Evolutionary conservation across 2,888 invertebrate genomes (phyloP).

Genomic region (Chirona hameri): DNA sequence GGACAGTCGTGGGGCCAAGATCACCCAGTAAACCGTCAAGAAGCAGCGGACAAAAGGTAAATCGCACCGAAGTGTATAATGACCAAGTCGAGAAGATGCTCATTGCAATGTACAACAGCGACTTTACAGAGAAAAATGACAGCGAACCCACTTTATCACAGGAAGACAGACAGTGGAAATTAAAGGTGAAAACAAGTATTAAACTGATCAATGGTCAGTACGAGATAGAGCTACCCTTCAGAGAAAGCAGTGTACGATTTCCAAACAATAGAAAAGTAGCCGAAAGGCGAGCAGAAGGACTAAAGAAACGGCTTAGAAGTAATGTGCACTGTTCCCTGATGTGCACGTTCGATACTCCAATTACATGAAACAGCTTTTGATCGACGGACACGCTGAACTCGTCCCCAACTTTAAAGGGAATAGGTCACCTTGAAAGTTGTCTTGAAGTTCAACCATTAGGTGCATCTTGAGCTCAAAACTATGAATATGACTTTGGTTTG

Average conservation of each 20-base stretch:
- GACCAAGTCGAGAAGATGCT: neutral
- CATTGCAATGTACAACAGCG: neutral
- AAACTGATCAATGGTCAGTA: neutral
- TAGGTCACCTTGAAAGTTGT: too few relatives aligned
- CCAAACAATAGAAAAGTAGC: neutral
- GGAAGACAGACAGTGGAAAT: neutral
- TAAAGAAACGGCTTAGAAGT: neutral
- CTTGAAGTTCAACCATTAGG: too few relatives aligned
- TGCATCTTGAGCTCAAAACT: too few relatives aligned
- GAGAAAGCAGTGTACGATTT: neutral
- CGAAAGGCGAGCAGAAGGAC: neutral
- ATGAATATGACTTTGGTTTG: too few relatives aligned
- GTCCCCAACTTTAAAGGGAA: too few relatives aligned
- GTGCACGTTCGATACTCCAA: neutral
- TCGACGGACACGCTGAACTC: neutral
- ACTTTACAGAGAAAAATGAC: neutral
- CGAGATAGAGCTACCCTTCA: neutral
- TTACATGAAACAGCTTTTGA: neutral
- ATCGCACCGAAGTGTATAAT: neutral
- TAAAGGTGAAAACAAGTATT: neutral
- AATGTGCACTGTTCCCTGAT: too few relatives aligned
- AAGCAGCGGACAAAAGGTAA: neutral
- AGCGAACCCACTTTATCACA: neutral
- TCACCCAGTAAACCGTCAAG: neutral
- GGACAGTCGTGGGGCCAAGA: neutral